Base-by-base conservation (phyloP, 37 sponge, comb jelly and placozoan genomes). In the Mnemiopsis leidyi region DNA sequence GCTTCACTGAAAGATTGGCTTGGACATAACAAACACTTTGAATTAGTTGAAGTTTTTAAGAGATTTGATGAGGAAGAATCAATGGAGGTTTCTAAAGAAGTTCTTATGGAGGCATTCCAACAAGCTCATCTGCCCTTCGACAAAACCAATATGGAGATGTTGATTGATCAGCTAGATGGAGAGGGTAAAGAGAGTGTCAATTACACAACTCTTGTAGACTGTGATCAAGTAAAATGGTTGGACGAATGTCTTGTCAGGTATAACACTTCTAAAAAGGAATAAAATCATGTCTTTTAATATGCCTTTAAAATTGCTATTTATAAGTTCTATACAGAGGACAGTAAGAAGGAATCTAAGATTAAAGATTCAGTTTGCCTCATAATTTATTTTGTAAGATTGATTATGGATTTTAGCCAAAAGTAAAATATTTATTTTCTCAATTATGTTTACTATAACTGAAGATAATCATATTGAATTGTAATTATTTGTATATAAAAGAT, bases 1-100 rank as follows among this genome's bases (percentile, higher is more conserved):
- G 90, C 90, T 23, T 40, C 90, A 18, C 35, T 85, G 23, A 85
- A 85, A 39, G 90, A 85, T 36, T 85, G 90, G 90, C 25, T 85
- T 39, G 35, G 61, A 1, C 90, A 85, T 39, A 85, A 85, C 29
- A 85, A 85, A 26, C 90, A 85, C 25, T 85, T 85, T 85, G 90
- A 85, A 40, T 26, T 85, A 13, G 90, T 85, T 3, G 90, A 85
- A 85, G 90, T 85, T 18, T 85, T 85, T 28, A 85, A 85, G 61
- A 35, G 90, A 21, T 85, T 85, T 85, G 90, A 85, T 26, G 90
- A 85, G 36, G 90, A 85, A 26, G 90, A 85, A 39, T 39, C 38
- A 23, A 85, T 85, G 90, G 90, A 85, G 35, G 90, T 85, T 29
- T 40, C 61, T 37, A 85, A 85, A 25, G 90, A 85, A 25, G 90